Percentiles rank a stretch among this genome's conserved stretches.
Conservation (phyloP, 2,797 vertebrate species). For the Buceros bicornis region DNA sequence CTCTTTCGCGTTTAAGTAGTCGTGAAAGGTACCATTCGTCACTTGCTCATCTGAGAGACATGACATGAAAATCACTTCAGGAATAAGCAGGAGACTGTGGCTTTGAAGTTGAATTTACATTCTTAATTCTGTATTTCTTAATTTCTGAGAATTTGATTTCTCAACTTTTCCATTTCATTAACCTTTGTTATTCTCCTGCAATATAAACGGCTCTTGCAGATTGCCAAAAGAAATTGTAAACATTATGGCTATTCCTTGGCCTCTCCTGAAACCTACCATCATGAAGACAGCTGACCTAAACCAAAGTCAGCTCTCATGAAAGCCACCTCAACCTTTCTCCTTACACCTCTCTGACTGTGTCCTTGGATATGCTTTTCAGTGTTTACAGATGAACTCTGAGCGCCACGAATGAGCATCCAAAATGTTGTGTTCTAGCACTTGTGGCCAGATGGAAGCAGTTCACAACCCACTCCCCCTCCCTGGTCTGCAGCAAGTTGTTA, state of each 20-base stretch:
- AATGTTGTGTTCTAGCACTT: not conserved
- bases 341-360: not conserved
- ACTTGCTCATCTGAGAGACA: not conserved
- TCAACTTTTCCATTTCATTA: not conserved
- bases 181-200: not conserved
- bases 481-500: not conserved
- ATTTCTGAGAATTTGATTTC: not conserved
- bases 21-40: not conserved
- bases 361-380: not conserved
- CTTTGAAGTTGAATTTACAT: not conserved
- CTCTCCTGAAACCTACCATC: not conserved
- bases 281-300: not conserved
- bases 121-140: not conserved
- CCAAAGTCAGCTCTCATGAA: not conserved
- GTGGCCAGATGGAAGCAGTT: not conserved
- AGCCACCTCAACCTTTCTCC: not conserved
- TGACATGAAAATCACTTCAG: not conserved
- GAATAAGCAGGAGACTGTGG: not conserved
- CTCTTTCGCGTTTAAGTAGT: not conserved
- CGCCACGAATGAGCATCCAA: accelerated
- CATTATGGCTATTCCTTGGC: not conserved
- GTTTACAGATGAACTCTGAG: not conserved
- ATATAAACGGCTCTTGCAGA: not conserved
- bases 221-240: not conserved
- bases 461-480: not conserved